Percentiles rank a stretch among this genome's conserved stretches.
These are phyloP conservation scores for Plebejus argus DNA, from an alignment of 2,888 invertebrate genomes.

Conservation along the genomic window DNA sequence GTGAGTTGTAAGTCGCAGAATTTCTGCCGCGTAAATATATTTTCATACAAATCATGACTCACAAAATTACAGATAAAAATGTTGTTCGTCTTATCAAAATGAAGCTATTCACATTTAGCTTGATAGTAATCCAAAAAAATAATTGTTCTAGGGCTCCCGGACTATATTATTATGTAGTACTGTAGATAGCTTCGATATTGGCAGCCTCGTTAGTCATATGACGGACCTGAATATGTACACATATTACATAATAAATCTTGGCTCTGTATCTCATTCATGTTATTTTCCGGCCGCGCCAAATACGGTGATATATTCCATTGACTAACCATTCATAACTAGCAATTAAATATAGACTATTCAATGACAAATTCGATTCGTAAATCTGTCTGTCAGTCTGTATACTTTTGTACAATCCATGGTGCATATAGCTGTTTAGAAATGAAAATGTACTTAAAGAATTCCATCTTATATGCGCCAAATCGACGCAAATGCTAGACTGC, in stretches of 20 bases:
- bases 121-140: too few species aligned
- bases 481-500: not conserved
- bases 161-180: too few species aligned
- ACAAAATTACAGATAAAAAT: too few species aligned
- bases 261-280: constrained; percentile 7
- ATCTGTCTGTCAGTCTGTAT: not conserved
- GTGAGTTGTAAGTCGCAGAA: too few species aligned
- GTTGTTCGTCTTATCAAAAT: too few species aligned
- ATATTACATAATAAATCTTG: not conserved
- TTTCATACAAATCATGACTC: too few species aligned
- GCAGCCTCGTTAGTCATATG: constrained; percentile 10
- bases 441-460: too few species aligned
- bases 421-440: too few species aligned
- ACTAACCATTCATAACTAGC: not conserved
- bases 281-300: not conserved
- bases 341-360: not conserved
- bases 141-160: too few species aligned
- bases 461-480: not conserved
- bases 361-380: not conserved
- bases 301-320: constrained; percentile 9
- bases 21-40: too few species aligned
- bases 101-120: not conserved
- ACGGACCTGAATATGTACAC: not conserved
- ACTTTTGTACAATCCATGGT: not conserved
- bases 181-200: not conserved